phyloP scores from a whole-genome alignment of 2,113 vertebrate genomes.

The Odobenus rosmarus region DNA sequence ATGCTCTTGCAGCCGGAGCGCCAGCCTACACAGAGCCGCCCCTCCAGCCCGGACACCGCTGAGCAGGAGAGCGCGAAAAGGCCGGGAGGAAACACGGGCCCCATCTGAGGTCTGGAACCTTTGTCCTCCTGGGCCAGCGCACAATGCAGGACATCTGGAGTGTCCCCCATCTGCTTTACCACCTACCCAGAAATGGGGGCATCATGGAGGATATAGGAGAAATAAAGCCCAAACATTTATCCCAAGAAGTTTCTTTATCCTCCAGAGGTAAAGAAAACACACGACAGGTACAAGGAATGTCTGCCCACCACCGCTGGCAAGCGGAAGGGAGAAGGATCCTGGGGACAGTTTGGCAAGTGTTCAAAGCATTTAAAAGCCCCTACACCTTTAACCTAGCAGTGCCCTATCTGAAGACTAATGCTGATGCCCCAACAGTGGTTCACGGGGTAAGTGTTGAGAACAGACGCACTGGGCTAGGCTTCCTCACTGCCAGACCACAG shows the following conservation, averaged over 20 bases:
- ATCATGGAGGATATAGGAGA: background rate
- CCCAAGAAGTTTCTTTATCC: background rate
- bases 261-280: background rate
- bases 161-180: background rate
- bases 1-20: background rate
- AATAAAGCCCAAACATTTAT: background rate
- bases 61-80: background rate
- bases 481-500: background rate
- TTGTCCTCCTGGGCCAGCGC: background rate
- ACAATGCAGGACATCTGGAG: background rate
- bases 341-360: background rate
- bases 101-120: background rate
- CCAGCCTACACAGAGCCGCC: background rate
- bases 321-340: background rate
- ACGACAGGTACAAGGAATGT: background rate
- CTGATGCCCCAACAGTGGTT: background rate
- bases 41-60: fast-evolving
- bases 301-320: background rate
- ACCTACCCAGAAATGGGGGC: background rate
- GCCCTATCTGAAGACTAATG: background rate
- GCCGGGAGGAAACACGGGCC: background rate
- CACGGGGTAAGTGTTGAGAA: fast-evolving
- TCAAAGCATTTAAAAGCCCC: background rate
- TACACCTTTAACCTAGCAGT: background rate
- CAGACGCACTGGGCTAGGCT: fast-evolving